Evolutionary conservation across 2,113 vertebrate species (phyloP), one percentile per base, ranked within the genome.

Genomic region (Mastomys coucha): DNA sequence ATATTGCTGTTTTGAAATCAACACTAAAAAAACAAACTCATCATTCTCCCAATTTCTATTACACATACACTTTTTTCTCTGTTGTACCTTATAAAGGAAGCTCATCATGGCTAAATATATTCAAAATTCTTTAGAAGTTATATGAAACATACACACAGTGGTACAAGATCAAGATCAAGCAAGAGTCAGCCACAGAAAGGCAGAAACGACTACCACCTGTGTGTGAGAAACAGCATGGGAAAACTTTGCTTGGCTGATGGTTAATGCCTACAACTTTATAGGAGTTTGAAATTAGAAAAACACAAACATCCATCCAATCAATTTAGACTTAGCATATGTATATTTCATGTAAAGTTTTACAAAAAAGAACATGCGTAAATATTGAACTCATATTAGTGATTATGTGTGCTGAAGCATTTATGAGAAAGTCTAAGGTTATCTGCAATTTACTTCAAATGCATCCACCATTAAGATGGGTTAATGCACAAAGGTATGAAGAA

Each of bases 1-100:
- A 84, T 28, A 9, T 45, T 87, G 9, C 17, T 58, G 80, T 11
- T 93, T 80, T 94, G 56, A 97, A 95, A 94, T 70, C 28, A 92
- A 93, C 31, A 92, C 70, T 13, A 49, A 88, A 93, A 78, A 53
- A 69, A 12, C 22, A 85, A 75, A 70, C 56, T 91, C 86, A 92
- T 84, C 17, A 85, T 49, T 67, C 78, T 86, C 36, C 86, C n/a
- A 89, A 80, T 51, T 63, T 73, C 89, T 94, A 49, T 60, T 39
- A 14, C 39, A 77, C 2, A 85, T 4, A 76, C 10, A 82, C 19
- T 7, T 72, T 36, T 63, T 75, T 70, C 75, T 88, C 63, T 96
- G 45, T 7, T 73, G 39, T 49, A 31, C 77, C 31, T 88, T 58
- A 92, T 13, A 26, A 96, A 91, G 67, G 4, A 5, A 95, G 80